Conservation (phyloP, 2,888 invertebrate genomes). For the Abscondita cerata region DNA sequence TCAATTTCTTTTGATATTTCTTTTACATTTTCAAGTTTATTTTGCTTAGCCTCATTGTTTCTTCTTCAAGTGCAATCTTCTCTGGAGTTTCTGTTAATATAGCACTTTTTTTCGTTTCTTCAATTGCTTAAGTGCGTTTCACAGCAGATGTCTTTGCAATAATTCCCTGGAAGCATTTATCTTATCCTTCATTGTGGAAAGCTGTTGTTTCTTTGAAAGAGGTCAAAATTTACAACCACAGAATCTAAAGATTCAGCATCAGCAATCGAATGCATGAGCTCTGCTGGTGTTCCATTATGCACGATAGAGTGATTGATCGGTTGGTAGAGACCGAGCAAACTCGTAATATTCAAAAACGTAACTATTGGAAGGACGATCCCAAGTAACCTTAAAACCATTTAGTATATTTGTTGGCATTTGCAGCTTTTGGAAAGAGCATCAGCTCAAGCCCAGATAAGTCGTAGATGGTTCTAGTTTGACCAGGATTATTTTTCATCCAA, state of each 20-base stretch:
- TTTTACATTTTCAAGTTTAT: too few species aligned
- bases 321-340: neutral
- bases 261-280: too few species aligned
- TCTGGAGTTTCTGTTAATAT: neutral
- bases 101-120: too few species aligned
- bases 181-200: neutral
- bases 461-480: neutral
- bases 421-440: neutral
- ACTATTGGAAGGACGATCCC: slow-evolving; percentile 3
- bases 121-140: too few species aligned
- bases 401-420: neutral
- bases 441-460: neutral
- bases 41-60: neutral
- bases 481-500: neutral
- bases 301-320: neutral
- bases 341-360: slow-evolving; percentile 1
- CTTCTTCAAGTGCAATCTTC: neutral
- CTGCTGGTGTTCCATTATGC: neutral
- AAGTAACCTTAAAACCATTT: slow-evolving; percentile 1
- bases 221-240: too few species aligned
- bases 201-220: too few species aligned
- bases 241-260: too few species aligned
- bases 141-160: neutral
- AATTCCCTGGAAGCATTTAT: slow-evolving; percentile 9
- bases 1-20: too few species aligned